These are phyloP conservation scores for Subanguina moxae DNA, from an alignment of 1,140 invertebrate species.

Conservation along the genomic window DNA sequence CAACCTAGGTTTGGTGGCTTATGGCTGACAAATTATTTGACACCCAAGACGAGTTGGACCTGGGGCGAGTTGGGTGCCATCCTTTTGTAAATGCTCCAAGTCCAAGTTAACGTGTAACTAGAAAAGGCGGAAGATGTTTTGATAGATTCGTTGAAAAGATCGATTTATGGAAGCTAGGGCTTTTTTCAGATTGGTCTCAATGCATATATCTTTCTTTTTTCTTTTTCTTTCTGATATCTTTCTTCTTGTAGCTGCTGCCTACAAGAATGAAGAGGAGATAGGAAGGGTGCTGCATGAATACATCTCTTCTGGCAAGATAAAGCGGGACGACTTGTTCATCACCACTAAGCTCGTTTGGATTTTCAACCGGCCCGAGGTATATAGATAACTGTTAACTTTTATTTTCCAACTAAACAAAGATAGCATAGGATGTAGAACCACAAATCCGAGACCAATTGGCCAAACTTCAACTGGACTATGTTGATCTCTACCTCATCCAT, in stretches of 20 bases:
- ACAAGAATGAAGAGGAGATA: slow-evolving; percentile 74
- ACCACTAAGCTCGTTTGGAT: slow-evolving; percentile 66
- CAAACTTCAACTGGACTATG: slow-evolving; percentile 71
- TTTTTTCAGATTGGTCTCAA: background rate
- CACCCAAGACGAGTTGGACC: no score
- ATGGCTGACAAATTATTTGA: no score
- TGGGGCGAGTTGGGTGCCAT: no score
- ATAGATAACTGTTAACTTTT: background rate
- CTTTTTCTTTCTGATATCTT: background rate
- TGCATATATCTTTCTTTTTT: background rate
- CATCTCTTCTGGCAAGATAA: slow-evolving; percentile 69
- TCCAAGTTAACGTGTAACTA: no score
- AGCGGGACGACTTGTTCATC: slow-evolving; percentile 74
- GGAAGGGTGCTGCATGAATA: slow-evolving; percentile 72
- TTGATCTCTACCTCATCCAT: slow-evolving; percentile 80
- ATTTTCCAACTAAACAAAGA: background rate
- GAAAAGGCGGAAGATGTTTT: no score
- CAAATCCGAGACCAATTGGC: slow-evolving; percentile 71
- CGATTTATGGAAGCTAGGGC: no score
- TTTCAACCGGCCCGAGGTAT: slow-evolving; percentile 4
- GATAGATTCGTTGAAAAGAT: no score
- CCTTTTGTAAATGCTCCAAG: no score
- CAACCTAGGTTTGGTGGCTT: no score
- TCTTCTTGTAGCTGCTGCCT: slow-evolving; percentile 62
- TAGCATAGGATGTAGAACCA: slow-evolving; percentile 68